Conservation (phyloP, 1,140 invertebrate genomes). For the Maniola jurtina region DNA sequence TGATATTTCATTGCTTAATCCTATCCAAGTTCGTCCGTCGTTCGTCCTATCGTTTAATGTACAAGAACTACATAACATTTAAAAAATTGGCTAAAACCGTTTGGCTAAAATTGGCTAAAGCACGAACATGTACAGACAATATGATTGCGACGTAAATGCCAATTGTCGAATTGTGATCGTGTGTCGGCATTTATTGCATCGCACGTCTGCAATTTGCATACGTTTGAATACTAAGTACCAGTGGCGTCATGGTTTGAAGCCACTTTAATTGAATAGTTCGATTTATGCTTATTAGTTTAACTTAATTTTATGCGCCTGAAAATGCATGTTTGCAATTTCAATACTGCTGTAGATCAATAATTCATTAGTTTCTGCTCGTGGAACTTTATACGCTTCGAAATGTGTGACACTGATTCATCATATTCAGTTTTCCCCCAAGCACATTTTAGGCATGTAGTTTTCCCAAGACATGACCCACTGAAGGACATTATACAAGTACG, state of each 20-base stretch:
- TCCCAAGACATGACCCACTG: too few species aligned
- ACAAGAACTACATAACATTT: too few species aligned
- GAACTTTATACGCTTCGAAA: not conserved
- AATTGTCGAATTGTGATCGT: conserved; percentile 77
- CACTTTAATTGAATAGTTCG: conserved; percentile 77
- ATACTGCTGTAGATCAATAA: not conserved
- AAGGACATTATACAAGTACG: too few species aligned
- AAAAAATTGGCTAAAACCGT: not conserved
- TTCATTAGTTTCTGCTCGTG: not conserved
- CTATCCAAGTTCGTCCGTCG: too few species aligned
- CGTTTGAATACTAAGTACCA: conserved; percentile 77
- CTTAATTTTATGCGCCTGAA: conserved; percentile 51
- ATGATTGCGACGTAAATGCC: conserved; percentile 70
- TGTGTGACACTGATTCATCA: not conserved
- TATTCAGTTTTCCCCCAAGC: too few species aligned
- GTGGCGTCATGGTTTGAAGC: conserved; percentile 68
- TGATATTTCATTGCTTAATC: too few species aligned
- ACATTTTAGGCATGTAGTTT: too few species aligned
- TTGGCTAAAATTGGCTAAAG: too few species aligned
- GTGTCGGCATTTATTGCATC: conserved; percentile 77
- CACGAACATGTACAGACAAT: conserved; percentile 45
- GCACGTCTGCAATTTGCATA: conserved; percentile 78
- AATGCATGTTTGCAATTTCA: conserved; percentile 16
- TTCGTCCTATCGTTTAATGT: too few species aligned
- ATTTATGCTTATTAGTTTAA: conserved; percentile 68